Base-by-base conservation (phyloP, 1,140 invertebrate species). In the Delia radicum region DNA sequence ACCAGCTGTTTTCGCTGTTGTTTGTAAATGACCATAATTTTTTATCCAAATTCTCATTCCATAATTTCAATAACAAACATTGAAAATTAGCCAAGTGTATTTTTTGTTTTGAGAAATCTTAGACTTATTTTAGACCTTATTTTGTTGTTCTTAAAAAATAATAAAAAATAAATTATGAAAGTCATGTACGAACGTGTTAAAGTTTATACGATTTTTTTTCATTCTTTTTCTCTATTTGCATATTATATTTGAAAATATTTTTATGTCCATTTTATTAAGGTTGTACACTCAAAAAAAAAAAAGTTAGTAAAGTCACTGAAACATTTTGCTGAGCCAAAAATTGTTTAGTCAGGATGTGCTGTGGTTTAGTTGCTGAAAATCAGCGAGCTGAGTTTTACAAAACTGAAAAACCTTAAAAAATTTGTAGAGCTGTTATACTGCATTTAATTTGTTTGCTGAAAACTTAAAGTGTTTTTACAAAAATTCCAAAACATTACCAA, bases 151-250 rank as follows among this genome's bases (percentile, higher is more conserved):
- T 3, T 21, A 21, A 55, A 55, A 48, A 55, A 21, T 55, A 55
- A 55, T 42, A 55, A 55, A 55, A 55, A 55, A 55, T 55, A 55
- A 55, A 55, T 55, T 55, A 55, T 55, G 48, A 55, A 55, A 55
- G 48, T 55, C 48, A 55, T 55, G 48, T 55, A 21, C 18, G 48
- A 55, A 55, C 48, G 48, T 55, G 48, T 55, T 55, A 55, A 55
- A 55, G 24, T 55, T 55, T 55, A 21, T 37, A 21, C 48, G 33
- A 37, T 37, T 37, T 33, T 37, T 37, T 13, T 2, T 37, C 8
- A 37, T 33, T 33, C 31, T 33, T 33, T 2, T 7, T 3, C 8
- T 37, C 33, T 37, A 10, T 3, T 1, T 1, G 33, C 13, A 12
- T 12, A 7, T 3, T 37, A 7, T 37, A 15, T 48, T 48, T 12